A percentile compares a stretch with the other conserved stretches of the same genome.
Evolutionary conservation across 2,113 vertebrate species (phyloP).

Genomic region (Callaeas wilsoni): DNA sequence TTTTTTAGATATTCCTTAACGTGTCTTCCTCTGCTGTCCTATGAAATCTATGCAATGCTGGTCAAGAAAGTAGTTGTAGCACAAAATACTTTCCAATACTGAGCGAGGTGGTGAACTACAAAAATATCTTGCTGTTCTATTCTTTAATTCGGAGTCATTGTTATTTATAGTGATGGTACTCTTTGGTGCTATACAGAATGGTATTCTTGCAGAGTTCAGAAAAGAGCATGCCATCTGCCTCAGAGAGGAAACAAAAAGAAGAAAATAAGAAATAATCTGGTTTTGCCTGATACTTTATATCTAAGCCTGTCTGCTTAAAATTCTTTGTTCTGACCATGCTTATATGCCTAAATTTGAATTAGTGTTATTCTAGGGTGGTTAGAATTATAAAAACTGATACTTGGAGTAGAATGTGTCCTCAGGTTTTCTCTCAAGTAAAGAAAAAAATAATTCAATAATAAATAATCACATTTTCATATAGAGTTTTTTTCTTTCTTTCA

Average conservation of each 20-base stretch:
- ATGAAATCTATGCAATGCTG: neutral
- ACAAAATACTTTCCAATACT: neutral
- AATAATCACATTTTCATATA: neutral
- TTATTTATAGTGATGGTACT: neutral
- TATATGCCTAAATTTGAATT: neutral
- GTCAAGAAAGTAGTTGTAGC: neutral
- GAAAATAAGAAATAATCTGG: neutral
- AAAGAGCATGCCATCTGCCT: neutral
- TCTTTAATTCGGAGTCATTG: neutral
- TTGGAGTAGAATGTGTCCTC: neutral
- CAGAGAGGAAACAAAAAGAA: neutral
- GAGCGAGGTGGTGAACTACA: neutral
- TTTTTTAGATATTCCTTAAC: neutral
- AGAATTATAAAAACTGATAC: neutral
- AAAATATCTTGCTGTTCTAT: neutral
- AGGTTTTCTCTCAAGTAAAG: neutral
- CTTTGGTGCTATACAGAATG: neutral
- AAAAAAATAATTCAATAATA: neutral
- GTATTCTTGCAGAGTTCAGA: neutral
- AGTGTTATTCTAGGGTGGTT: neutral
- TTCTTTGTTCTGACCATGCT: neutral
- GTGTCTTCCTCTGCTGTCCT: neutral
- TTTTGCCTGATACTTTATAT: neutral
- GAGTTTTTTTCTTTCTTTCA: rapidly evolving
- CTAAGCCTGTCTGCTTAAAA: neutral